A percentile compares a stretch with the other conserved stretches of the same genome.
Conservation (phyloP, 2,113 vertebrate genomes). For the Lynx canadensis region DNA sequence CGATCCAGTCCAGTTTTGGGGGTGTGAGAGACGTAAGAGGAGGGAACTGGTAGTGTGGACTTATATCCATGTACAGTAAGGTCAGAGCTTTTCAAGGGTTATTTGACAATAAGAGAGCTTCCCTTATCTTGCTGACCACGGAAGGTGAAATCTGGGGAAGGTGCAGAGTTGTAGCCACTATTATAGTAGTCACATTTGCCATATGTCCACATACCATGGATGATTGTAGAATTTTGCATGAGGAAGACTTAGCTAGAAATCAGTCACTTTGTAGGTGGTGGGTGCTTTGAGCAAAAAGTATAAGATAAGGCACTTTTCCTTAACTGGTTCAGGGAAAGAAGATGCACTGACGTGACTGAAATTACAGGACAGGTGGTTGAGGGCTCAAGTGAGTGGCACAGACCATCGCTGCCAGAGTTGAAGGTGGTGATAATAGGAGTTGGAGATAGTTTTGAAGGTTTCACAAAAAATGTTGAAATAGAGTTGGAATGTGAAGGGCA, state of each 20-base stretch:
- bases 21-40: accelerated
- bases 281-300: neutral
- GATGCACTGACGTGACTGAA: neutral
- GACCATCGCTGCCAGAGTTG: neutral
- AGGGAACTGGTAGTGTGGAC: neutral
- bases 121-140: neutral
- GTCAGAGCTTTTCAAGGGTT: neutral
- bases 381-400: neutral
- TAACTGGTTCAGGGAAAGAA: neutral
- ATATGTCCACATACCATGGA: neutral
- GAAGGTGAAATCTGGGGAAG: neutral
- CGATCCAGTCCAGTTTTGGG: neutral
- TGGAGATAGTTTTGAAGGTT: neutral
- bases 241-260: neutral
- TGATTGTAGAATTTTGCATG: neutral
- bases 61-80: neutral
- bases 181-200: neutral
- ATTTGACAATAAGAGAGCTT: neutral
- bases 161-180: neutral
- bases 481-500: neutral
- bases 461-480: neutral
- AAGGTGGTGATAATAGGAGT: neutral
- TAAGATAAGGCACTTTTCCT: neutral
- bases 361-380: neutral
- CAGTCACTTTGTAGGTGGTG: neutral